Percentiles rank a stretch among this genome's conserved stretches.
Evolutionary conservation across 2,888 invertebrate genomes (phyloP).

Genomic region (Galerucella calmariensis): DNA sequence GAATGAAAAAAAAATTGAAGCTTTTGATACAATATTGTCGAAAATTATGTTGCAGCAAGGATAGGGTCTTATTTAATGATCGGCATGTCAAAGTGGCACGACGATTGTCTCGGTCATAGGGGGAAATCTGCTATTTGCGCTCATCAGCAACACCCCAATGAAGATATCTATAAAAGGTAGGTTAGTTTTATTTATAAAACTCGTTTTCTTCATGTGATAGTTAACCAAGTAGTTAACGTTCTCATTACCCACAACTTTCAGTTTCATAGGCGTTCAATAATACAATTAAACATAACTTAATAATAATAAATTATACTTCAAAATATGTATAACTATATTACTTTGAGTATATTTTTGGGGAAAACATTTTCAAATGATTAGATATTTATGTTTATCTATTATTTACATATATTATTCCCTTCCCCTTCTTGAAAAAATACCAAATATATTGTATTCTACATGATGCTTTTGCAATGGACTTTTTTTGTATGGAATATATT

Average conservation of each 20-base stretch:
- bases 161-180: constrained; percentile 55
- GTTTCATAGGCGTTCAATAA: background rate
- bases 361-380: no score
- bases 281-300: background rate
- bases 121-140: constrained; percentile 55
- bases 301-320: background rate
- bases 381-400: no score
- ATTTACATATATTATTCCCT: no score
- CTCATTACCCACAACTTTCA: background rate
- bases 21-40: background rate
- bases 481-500: no score
- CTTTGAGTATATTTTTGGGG: background rate
- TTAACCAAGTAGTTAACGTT: background rate
- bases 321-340: background rate
- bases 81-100: constrained; percentile 62
- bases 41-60: constrained; percentile 15
- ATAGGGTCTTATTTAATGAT: constrained; percentile 45
- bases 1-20: background rate
- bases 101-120: constrained; percentile 59
- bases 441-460: no score
- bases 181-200: constrained; percentile 35
- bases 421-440: no score
- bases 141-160: constrained; percentile 51
- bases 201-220: constrained; percentile 5
- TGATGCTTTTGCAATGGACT: no score